Conservation (phyloP, 1,140 invertebrate genomes). For the Bombus ignitus region DNA sequence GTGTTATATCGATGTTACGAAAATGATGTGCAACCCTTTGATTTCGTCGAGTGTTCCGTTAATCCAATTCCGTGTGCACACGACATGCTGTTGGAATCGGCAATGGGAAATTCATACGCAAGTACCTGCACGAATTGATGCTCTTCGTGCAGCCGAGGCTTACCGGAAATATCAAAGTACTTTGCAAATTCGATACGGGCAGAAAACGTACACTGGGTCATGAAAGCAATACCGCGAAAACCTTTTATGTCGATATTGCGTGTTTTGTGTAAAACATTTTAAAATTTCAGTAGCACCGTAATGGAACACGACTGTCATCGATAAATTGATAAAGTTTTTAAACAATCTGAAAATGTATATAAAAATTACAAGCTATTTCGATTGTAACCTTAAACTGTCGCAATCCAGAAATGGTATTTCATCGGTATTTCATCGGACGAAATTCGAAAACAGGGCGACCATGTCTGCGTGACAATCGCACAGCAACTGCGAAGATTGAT, state of each 20-base stretch:
- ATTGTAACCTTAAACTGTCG: neutral
- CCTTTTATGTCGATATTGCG: neutral
- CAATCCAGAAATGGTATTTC: neutral
- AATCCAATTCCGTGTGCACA: neutral
- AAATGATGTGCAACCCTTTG: neutral
- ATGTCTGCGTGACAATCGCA: too few relatives aligned
- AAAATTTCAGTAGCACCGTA: too few relatives aligned
- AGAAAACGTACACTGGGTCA: neutral
- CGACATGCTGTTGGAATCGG: neutral
- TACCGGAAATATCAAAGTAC: neutral
- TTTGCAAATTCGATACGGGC: neutral
- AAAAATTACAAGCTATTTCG: too few relatives aligned
- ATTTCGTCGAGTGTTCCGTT: neutral
- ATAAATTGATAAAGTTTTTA: too few relatives aligned
- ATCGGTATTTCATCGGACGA: neutral
- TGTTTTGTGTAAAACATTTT: neutral
- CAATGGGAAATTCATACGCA: neutral
- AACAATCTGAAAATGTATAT: too few relatives aligned
- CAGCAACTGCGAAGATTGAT: conserved; percentile 5
- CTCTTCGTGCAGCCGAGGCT: neutral
- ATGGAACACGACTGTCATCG: too few relatives aligned
- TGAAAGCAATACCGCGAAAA: neutral
- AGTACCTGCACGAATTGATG: neutral
- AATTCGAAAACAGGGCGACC: neutral
- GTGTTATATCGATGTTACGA: neutral